Base-by-base conservation (phyloP, 2,888 invertebrate genomes). In the Megamerina dolium region DNA sequence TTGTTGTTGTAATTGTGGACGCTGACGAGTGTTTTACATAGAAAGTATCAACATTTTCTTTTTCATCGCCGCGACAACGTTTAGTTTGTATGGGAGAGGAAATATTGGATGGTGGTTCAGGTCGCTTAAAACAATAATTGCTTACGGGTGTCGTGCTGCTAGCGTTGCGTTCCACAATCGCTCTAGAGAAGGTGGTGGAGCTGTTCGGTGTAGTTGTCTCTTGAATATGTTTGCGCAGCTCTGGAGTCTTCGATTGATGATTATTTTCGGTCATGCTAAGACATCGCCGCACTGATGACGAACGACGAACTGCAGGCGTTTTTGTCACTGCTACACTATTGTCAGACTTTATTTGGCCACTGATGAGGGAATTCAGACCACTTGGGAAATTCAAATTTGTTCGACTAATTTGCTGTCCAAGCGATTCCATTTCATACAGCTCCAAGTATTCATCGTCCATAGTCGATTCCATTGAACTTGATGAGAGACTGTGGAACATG, bases 401-500 rank as follows among this genome's bases (percentile, higher is more conserved):
- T 18, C 68, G 63, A 41, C 76, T 74, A 5, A 42, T 29, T 30
- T 74, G 73, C 21, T 56, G 51, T 36, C 59, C 61, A 29, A 78
- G 59, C 23, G 74, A 69, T 40, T 81, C 81, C 58, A 79, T 70
- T 55, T 80, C 80, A 39, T 78, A 75, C 43, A 82, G 71, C 37
- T 82, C 81, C 60, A 79, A 72, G 35, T 68, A 67, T 57, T 80
- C 82, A 36, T 79, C 82, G 53, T 82, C 82, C 61, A 82, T 81
- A 60, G 76, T 75, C 2, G 54, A 50, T 45, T 77, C 77, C 63
- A 73, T 71, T 21, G 79, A 80, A 23, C 75, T 74, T 4, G 68
- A 67, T 4, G 76, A 77, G 16, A 78, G 66, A 47, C 73, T 76
- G 31, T 74, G 71, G 46, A 74, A 74, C 8, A 75, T 61, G 33